Evolutionary conservation across 2,113 vertebrate genomes (phyloP), one percentile per base, ranked within the genome.

Genomic region (Triplophysa rosa): DNA sequence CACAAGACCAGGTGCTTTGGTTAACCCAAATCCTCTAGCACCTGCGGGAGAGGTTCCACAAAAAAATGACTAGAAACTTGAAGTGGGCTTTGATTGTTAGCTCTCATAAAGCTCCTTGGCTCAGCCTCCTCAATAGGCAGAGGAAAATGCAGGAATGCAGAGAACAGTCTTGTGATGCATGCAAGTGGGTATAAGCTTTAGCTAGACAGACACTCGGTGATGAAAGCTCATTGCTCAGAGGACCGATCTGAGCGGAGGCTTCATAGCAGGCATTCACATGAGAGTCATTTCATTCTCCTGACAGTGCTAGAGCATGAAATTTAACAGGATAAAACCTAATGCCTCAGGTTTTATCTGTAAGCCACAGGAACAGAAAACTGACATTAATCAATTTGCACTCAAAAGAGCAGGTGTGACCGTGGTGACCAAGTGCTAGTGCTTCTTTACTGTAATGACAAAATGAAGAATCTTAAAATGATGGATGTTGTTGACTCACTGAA

Each of bases 81-180:
- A 76, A 76, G 61, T 23, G 17, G 37, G 52, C 54, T 73, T 80
- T 66, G 52, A 68, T 63, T 80, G 78, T 40, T 64, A 42, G 78
- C 26, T 65, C 56, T 12, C 64, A 23, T 21, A 67, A 59, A 67
- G 64, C 40, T 67, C 54, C 12, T 8, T 3, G 29, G 23, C 79
- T 73, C 79, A 21, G 52, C 69, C 78, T 59, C n/a, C 21, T 62
- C 54, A 74, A 67, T 45, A 13, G 40, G 54, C 49, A 24, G 21
- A 59, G 17, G 62, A 40, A 74, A 80, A 61, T 61, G 47, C 64
- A 75, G 40, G 26, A 61, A 67, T 49, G 56, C 64, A 24, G 26
- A 54, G 71, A 75, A 65, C 14, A 58, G 61, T 29, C 79, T 62
- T 68, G 64, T 81, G 79, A 81, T 70, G 75, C 79, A 68, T 67